Evolutionary conservation across 37 sponge, comb jelly and placozoan genomes (phyloP).

Genomic region (Aplysina aerophoba): DNA sequence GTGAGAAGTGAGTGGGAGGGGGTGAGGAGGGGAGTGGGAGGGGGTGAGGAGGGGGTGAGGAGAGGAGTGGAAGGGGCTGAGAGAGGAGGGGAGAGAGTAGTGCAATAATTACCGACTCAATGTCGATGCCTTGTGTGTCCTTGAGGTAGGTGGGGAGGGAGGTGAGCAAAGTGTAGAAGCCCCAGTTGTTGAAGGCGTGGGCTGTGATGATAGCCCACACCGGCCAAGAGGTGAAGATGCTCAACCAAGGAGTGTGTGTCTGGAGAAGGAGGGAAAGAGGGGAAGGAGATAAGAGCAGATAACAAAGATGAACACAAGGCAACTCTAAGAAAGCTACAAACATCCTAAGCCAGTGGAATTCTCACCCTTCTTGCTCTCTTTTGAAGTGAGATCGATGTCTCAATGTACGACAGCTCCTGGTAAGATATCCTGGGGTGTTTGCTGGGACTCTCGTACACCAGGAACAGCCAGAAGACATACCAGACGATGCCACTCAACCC

Average conservation of each 20-base stretch:
- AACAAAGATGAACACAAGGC: too few relatives aligned
- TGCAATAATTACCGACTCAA: neutral
- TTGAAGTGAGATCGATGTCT: conserved; percentile 46
- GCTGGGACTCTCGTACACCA: conserved; percentile 70
- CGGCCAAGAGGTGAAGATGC: conserved; percentile 75
- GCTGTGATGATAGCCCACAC: conserved; percentile 82
- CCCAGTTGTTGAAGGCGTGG: conserved; percentile 91
- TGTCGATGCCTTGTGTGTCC: conserved; percentile 57
- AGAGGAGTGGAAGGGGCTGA: too few relatives aligned
- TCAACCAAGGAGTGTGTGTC: conserved; percentile 63
- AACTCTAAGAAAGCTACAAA: neutral
- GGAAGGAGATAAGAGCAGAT: too few relatives aligned
- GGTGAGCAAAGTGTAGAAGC: conserved; percentile 88
- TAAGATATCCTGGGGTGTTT: conserved; percentile 79
- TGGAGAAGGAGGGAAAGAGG: neutral
- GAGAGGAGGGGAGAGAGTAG: too few relatives aligned
- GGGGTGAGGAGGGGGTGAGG: too few relatives aligned
- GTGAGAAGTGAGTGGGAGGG: too few relatives aligned
- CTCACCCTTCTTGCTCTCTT: neutral
- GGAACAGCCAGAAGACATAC: conserved; percentile 80
- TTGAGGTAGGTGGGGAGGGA: conserved; percentile 85
- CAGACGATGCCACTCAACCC: conserved; percentile 82
- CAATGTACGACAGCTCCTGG: conserved; percentile 78
- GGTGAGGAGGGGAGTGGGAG: too few relatives aligned
- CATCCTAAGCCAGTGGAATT: neutral